Conservation (phyloP, 2,113 vertebrate genomes). For the Toxostoma redivivum region DNA sequence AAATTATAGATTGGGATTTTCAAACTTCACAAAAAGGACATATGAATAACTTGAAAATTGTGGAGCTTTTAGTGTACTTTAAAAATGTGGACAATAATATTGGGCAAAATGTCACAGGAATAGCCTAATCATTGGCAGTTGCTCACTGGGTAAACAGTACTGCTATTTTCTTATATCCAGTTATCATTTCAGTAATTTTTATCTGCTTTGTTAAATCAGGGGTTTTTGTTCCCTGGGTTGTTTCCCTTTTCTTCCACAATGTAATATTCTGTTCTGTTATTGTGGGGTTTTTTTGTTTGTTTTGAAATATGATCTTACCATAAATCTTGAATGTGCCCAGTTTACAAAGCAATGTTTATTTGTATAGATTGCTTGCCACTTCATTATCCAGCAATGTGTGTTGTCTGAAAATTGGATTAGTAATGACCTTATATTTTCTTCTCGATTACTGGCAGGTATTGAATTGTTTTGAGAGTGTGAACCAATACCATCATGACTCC, state of each 20-base stretch:
- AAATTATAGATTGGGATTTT: neutral
- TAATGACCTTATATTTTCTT: slow-evolving; percentile 39
- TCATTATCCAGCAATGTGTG: slow-evolving; percentile 42
- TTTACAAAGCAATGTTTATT: neutral
- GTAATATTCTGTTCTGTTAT: neutral
- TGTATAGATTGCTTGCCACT: slow-evolving; percentile 35
- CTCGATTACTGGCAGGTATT: slow-evolving; percentile 18
- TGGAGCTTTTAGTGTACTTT: neutral
- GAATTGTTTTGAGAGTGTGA: slow-evolving; percentile 41
- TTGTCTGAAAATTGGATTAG: slow-evolving; percentile 40
- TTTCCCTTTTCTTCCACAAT: neutral
- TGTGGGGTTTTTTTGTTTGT: neutral
- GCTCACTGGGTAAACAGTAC: neutral
- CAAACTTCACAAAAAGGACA: neutral
- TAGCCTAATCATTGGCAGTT: neutral
- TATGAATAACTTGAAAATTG: neutral
- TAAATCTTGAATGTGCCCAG: neutral
- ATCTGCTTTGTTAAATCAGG: neutral
- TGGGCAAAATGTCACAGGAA: neutral
- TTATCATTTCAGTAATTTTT: neutral
- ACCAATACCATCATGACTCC: neutral
- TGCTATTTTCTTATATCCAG: neutral
- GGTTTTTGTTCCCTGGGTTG: neutral
- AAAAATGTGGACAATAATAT: neutral
- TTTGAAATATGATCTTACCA: slow-evolving; percentile 8